Evolutionary conservation across 2,113 vertebrate species (phyloP).

Genomic region (Neoarius graeffei): DNA sequence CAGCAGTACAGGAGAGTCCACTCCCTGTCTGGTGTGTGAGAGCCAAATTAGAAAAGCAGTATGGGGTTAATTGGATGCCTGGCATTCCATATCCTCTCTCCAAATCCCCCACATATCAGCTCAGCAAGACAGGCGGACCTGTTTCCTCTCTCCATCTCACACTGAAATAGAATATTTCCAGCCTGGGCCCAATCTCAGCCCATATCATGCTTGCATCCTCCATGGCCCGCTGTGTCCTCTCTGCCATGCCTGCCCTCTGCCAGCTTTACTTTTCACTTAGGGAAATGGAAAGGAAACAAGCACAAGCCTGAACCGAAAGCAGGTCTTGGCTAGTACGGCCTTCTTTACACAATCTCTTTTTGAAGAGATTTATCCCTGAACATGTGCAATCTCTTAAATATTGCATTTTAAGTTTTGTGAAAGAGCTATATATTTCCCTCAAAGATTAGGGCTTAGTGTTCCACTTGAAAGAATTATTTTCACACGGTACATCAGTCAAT

Average conservation of each 20-base stretch:
- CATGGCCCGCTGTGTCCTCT: slow-evolving; percentile 47
- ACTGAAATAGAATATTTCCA: slow-evolving; percentile 56
- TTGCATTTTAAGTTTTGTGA: slow-evolving; percentile 52
- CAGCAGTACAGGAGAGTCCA: slow-evolving; percentile 22
- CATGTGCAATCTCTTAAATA: slow-evolving; percentile 62
- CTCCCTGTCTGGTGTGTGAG: slow-evolving; percentile 41
- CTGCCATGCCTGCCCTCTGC: slow-evolving; percentile 2
- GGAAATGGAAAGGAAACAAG: slow-evolving; percentile 47
- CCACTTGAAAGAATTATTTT: slow-evolving; percentile 47
- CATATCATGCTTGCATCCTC: slow-evolving; percentile 30
- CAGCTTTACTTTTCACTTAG: slow-evolving; percentile 45
- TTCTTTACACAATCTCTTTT: slow-evolving; percentile 54
- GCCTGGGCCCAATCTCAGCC: slow-evolving; percentile 22
- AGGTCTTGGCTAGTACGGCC: slow-evolving; percentile 44
- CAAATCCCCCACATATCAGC: slow-evolving; percentile 39
- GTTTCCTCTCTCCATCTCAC: slow-evolving; percentile 50
- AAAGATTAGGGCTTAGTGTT: slow-evolving; percentile 50
- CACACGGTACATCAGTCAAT: slow-evolving; percentile 49
- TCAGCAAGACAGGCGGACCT: slow-evolving; percentile 35
- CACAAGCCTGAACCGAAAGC: slow-evolving; percentile 56
- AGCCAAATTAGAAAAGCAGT: slow-evolving; percentile 62
- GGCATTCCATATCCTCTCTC: slow-evolving; percentile 39
- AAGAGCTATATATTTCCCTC: slow-evolving; percentile 41
- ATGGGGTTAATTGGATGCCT: slow-evolving; percentile 57
- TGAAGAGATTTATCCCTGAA: slow-evolving; percentile 47